phyloP scores from a whole-genome alignment of 64 coral and sea anemone species.

The Montipora efflorescens region DNA sequence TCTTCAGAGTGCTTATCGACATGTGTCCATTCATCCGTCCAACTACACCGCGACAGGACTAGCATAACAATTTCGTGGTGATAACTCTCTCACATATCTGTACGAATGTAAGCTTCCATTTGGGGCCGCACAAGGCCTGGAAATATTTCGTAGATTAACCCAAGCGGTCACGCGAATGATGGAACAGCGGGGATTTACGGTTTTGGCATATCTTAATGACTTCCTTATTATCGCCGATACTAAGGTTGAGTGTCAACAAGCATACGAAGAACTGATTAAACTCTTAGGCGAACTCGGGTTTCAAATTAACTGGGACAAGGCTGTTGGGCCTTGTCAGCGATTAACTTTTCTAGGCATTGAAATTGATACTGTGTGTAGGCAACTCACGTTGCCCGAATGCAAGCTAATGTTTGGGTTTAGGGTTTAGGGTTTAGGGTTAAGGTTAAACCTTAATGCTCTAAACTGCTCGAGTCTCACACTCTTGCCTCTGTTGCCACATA shows the following conservation, averaged over 20 bases:
- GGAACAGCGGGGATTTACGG: slow-evolving; percentile 37
- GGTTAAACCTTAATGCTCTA: too few species aligned
- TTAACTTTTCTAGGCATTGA: slow-evolving; percentile 79
- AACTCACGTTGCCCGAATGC: slow-evolving; percentile 23
- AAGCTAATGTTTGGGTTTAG: slow-evolving; percentile 4
- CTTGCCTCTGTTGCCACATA: too few species aligned
- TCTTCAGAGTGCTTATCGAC: slow-evolving; percentile 56
- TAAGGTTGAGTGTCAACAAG: slow-evolving; percentile 46
- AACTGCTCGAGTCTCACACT: too few species aligned
- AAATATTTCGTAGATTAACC: slow-evolving; percentile 57
- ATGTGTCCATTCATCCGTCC: slow-evolving; percentile 47
- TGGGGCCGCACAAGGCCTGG: background rate
- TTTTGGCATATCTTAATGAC: slow-evolving; percentile 63
- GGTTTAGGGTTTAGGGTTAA: too few species aligned
- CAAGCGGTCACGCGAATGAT: slow-evolving; percentile 72
- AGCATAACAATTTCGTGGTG: slow-evolving; percentile 35
- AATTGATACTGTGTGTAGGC: slow-evolving; percentile 34
- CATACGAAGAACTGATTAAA: slow-evolving; percentile 49
- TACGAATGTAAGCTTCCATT: slow-evolving; percentile 62
- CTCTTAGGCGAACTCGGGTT: slow-evolving; percentile 50
- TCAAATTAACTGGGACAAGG: slow-evolving; percentile 24
- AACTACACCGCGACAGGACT: slow-evolving; percentile 47
- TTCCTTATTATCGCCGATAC: slow-evolving; percentile 63
- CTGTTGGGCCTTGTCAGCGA: slow-evolving; percentile 19
- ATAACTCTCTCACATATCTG: slow-evolving; percentile 46